Evolutionary conservation across 2,797 vertebrate species (phyloP).

Genomic region (Salmo trutta): DNA sequence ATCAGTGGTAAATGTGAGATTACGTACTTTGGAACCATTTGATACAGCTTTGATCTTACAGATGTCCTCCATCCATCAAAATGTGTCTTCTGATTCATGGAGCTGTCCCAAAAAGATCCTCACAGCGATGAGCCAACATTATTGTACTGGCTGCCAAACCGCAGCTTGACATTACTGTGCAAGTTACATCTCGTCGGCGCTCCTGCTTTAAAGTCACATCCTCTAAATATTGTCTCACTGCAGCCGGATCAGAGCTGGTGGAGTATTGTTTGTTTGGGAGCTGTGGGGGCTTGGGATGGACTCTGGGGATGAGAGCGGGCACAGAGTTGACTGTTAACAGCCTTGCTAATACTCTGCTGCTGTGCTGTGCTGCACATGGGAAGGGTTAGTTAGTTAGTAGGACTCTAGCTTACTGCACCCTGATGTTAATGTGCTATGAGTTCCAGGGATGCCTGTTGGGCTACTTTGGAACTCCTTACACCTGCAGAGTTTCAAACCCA

Average conservation of each 20-base stretch:
- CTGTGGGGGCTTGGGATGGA: neutral
- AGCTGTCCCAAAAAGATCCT: neutral
- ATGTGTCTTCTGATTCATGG: neutral
- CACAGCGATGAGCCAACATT: neutral
- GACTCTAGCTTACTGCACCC: neutral
- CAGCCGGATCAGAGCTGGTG: conserved; percentile 23
- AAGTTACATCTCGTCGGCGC: neutral
- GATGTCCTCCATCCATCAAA: neutral
- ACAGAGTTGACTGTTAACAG: neutral
- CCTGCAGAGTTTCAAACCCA: neutral
- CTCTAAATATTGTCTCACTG: conserved; percentile 48
- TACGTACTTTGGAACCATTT: neutral
- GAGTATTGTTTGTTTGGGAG: neutral
- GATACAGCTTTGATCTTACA: neutral
- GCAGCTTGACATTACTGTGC: conserved; percentile 39
- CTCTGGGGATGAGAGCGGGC: neutral
- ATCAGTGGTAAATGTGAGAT: neutral
- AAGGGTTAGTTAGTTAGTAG: neutral
- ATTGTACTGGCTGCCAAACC: conserved; percentile 30
- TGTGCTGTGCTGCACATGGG: neutral
- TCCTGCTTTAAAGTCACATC: conserved; percentile 19
- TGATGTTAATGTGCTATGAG: neutral
- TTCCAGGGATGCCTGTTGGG: neutral
- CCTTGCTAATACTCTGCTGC: neutral
- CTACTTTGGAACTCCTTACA: neutral